phyloP scores from a whole-genome alignment of 2,888 invertebrate genomes.

The Pyralis farinalis region DNA sequence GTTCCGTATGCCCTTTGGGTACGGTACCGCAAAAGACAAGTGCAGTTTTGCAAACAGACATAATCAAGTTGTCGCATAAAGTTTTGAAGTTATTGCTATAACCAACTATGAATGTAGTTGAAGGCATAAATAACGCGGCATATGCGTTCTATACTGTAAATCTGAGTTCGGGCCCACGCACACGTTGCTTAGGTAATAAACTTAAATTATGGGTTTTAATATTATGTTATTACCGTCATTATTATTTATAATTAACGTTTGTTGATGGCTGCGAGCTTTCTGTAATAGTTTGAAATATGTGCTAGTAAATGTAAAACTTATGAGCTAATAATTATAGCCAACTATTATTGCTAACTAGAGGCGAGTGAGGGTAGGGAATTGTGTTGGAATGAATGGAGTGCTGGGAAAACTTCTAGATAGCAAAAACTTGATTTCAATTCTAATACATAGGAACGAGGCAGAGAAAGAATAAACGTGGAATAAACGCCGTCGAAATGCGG shows the following conservation, averaged over 20 bases:
- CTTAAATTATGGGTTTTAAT: slow-evolving; percentile 24
- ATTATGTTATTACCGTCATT: slow-evolving; percentile 23
- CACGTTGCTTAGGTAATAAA: slow-evolving; percentile 24
- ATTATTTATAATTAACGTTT: slow-evolving; percentile 13
- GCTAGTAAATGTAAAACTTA: too few species aligned
- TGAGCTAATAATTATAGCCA: too few species aligned
- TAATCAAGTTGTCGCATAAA: background rate
- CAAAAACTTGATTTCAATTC: too few species aligned
- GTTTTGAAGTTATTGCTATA: slow-evolving; percentile 10
- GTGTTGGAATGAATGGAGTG: too few species aligned
- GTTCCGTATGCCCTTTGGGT: too few species aligned
- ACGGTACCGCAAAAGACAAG: too few species aligned
- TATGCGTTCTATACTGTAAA: slow-evolving; percentile 20
- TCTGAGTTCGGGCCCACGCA: slow-evolving; percentile 16
- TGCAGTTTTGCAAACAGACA: background rate
- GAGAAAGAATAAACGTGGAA: too few species aligned
- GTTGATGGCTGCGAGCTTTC: background rate
- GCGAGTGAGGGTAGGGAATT: too few species aligned
- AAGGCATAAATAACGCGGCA: slow-evolving; percentile 25
- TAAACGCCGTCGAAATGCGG: too few species aligned
- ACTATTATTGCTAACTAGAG: too few species aligned
- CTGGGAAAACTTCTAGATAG: too few species aligned
- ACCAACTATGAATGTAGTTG: slow-evolving; percentile 16
- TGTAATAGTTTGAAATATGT: background rate
- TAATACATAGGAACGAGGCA: too few species aligned